A percentile compares a stretch with the other conserved stretches of the same genome.
Evolutionary conservation across 1,140 invertebrate species (phyloP).

Genomic region (Nixonia krombeini): DNA sequence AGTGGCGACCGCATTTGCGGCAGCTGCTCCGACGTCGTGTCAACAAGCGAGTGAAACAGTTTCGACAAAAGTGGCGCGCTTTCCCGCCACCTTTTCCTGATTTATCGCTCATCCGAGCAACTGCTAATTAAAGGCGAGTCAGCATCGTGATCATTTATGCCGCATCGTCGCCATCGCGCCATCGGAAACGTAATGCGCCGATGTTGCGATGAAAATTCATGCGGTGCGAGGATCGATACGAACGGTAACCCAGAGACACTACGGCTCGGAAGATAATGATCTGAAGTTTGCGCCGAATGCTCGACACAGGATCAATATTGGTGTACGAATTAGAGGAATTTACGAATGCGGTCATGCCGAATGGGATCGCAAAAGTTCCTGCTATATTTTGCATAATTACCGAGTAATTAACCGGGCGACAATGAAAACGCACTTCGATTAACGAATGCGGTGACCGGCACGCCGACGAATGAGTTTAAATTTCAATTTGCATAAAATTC

Average conservation of each 20-base stretch:
- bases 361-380: constrained; percentile 44
- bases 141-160: no score
- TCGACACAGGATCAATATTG: constrained; percentile 42
- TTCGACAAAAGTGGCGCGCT: no score
- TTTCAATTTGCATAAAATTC: constrained; percentile 55
- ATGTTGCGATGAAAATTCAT: no score
- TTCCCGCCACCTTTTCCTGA: no score
- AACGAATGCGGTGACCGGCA: constrained; percentile 44
- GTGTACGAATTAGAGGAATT: constrained; percentile 45
- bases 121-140: no score
- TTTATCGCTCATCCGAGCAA: no score
- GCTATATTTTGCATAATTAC: constrained; percentile 55
- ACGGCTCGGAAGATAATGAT: no score
- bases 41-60: background rate
- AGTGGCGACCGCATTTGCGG: constrained; percentile 58
- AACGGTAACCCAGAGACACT: no score
- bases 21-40: constrained; percentile 42
- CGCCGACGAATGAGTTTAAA: constrained; percentile 47
- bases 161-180: no score
- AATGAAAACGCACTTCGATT: constrained; percentile 51
- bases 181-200: no score
- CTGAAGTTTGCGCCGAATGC: constrained; percentile 37
- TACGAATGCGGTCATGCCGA: constrained; percentile 33
- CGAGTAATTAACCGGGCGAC: constrained; percentile 58
- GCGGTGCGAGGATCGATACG: no score